Conservation (phyloP, 2,888 invertebrate species). For the Phrixothrix hirtus region DNA sequence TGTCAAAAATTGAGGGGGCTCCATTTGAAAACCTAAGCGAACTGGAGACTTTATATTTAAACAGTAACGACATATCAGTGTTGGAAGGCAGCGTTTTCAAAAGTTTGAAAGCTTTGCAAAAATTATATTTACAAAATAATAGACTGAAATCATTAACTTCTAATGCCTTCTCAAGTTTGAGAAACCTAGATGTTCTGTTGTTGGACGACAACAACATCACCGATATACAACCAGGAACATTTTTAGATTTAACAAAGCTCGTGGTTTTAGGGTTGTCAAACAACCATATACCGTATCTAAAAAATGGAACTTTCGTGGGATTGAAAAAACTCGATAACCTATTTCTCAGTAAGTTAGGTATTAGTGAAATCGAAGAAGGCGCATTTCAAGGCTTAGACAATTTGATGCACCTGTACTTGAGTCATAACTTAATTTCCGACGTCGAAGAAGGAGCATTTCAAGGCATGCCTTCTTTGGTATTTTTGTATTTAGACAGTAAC, state of each 20-base stretch:
- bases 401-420: constrained; percentile 2
- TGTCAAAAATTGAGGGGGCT: constrained; percentile 1
- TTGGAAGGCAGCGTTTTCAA: constrained; percentile 46
- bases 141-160: background rate
- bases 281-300: constrained; percentile 10
- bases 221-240: constrained; percentile 8
- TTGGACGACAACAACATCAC: constrained; percentile 16
- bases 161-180: background rate
- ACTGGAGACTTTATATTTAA: constrained; percentile 50
- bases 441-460: constrained; percentile 7
- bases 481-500: background rate
- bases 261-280: constrained; percentile 9
- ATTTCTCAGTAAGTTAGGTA: background rate
- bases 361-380: constrained; percentile 9
- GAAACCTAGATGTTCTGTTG: constrained; percentile 4
- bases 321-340: constrained; percentile 2
- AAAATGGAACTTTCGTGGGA: constrained; percentile 8
- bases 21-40: constrained; percentile 28
- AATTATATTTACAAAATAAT: constrained; percentile 7
- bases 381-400: constrained; percentile 4
- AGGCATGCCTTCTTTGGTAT: background rate
- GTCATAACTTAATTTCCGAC: constrained; percentile 6
- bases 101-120: background rate
- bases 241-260: constrained; percentile 8
- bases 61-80: constrained; percentile 49